phyloP scores from a whole-genome alignment of 2,888 invertebrate species.

The Drosophila histrio region DNA sequence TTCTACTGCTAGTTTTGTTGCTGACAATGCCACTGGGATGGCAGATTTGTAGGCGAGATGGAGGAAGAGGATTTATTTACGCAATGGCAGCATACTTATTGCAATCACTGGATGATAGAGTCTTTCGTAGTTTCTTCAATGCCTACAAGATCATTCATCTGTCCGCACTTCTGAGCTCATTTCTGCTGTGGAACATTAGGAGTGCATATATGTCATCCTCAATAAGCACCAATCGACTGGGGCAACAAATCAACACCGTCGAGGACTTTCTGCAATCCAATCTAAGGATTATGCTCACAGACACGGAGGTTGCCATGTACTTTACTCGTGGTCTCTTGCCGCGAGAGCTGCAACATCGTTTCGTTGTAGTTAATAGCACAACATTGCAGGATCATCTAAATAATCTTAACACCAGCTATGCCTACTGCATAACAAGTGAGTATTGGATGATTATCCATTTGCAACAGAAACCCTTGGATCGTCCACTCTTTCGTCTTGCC shows the following conservation, averaged over 20 bases:
- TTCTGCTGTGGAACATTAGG: slow-evolving; percentile 37
- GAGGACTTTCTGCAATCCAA: slow-evolving; percentile 33
- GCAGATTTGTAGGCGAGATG: slow-evolving; percentile 27
- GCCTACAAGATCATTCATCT: slow-evolving; percentile 50
- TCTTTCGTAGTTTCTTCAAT: not conserved
- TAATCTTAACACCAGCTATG: slow-evolving; percentile 49
- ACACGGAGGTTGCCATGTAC: slow-evolving; percentile 51
- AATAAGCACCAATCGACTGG: slow-evolving; percentile 16
- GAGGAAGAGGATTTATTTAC: slow-evolving; percentile 19
- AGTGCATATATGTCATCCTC: slow-evolving; percentile 38
- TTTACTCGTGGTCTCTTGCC: slow-evolving; percentile 38
- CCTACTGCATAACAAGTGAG: slow-evolving; percentile 38
- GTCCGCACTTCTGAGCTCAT: slow-evolving; percentile 17
- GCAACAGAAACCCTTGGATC: slow-evolving; percentile 35
- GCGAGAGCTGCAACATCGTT: slow-evolving; percentile 18
- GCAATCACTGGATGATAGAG: slow-evolving; percentile 31
- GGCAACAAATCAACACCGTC: slow-evolving; percentile 16
- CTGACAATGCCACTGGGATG: slow-evolving; percentile 26
- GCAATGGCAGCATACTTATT: slow-evolving; percentile 3
- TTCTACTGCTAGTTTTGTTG: not conserved
- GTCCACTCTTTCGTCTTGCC: slow-evolving; percentile 21
- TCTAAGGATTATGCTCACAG: slow-evolving; percentile 44
- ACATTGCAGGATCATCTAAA: slow-evolving; percentile 35
- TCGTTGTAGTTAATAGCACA: slow-evolving; percentile 48
- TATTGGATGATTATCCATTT: slow-evolving; percentile 3